Percentiles rank a stretch among this genome's conserved stretches.
phyloP scores from a whole-genome alignment of 2,797 vertebrate species.

The Yasuhikotakia modesta region DNA sequence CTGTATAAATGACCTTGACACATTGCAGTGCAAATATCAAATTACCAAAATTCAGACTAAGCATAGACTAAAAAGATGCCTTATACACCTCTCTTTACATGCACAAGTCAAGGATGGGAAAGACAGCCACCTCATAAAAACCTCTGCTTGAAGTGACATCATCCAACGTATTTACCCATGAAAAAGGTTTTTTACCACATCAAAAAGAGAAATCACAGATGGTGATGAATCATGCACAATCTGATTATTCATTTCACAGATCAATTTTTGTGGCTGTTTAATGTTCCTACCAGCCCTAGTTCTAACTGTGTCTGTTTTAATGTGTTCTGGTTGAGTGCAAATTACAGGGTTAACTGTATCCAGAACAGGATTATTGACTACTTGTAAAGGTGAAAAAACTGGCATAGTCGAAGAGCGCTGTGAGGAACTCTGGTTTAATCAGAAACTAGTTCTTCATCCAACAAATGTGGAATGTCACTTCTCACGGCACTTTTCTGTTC shows the following conservation, averaged over 20 bases:
- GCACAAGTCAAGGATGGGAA: background rate
- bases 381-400: background rate
- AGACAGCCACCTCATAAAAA: background rate
- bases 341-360: conserved; percentile 4
- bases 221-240: background rate
- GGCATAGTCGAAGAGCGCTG: background rate
- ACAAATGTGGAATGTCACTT: background rate
- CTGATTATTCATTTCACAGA: conserved; percentile 17
- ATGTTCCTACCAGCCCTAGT: conserved; percentile 25
- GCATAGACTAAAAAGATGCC: background rate
- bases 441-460: background rate
- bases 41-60: conserved; percentile 3
- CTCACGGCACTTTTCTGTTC: background rate
- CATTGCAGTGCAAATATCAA: background rate
- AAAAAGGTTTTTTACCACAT: background rate
- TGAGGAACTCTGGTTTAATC: background rate
- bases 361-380: background rate
- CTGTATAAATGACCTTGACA: background rate
- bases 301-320: background rate
- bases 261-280: conserved; percentile 13
- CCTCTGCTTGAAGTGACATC: background rate
- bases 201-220: background rate
- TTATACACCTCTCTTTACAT: background rate
- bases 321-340: background rate
- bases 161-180: background rate